Conservation (phyloP, 2,113 vertebrate species). For the Equus quagga region DNA sequence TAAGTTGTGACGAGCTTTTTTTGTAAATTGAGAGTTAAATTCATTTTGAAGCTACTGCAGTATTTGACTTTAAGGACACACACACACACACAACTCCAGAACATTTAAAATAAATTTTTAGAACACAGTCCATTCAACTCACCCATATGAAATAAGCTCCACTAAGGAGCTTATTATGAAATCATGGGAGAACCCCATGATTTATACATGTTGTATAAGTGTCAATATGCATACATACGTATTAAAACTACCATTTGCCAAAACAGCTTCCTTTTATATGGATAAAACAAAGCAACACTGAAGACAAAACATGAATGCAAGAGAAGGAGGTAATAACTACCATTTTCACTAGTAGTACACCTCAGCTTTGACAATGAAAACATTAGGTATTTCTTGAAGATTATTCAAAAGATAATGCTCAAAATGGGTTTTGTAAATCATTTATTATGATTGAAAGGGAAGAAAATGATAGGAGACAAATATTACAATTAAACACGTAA, state of each 20-base stretch:
- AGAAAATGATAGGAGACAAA: conserved; percentile 80
- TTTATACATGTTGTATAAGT: neutral
- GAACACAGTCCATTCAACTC: neutral
- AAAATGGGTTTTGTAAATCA: conserved; percentile 75
- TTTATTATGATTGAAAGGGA: conserved; percentile 81
- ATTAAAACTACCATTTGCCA: conserved; percentile 35
- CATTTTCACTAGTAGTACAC: conserved; percentile 48
- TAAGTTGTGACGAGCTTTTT: conserved; percentile 1
- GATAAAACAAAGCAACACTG: conserved; percentile 60
- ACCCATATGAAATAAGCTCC: conserved; percentile 6
- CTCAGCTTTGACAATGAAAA: conserved; percentile 77
- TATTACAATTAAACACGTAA: conserved; percentile 77
- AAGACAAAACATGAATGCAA: conserved; percentile 39
- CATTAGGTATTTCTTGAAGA: conserved; percentile 2
- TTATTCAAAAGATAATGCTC: conserved; percentile 52
- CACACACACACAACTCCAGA: neutral
- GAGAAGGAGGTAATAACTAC: conserved; percentile 52
- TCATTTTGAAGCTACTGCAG: conserved; percentile 24
- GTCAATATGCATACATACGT: neutral
- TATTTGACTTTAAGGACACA: neutral
- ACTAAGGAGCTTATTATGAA: conserved; percentile 13
- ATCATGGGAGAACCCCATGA: neutral
- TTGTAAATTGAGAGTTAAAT: conserved; percentile 52
- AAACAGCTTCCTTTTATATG: conserved; percentile 44
- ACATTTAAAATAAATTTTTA: conserved; percentile 53